These are phyloP conservation scores for Glareola pratincola DNA, from an alignment of 2,113 vertebrate genomes.

Conservation along the genomic window DNA sequence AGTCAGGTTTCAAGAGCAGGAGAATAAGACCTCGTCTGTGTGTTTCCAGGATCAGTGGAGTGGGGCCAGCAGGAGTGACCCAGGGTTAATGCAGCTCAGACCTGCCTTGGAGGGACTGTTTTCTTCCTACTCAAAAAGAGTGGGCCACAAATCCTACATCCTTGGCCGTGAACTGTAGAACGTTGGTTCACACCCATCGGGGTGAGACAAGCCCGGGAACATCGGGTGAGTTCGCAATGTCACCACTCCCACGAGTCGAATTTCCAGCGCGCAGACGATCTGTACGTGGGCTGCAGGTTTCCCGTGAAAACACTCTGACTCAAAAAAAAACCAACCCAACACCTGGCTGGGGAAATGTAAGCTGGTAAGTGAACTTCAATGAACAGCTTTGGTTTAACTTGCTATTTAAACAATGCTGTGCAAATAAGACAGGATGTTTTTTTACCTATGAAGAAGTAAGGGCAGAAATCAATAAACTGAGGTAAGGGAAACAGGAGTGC, in stretches of 20 bases:
- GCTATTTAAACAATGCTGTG: not conserved
- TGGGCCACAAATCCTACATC: not conserved
- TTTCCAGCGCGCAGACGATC: not conserved
- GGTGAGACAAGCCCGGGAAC: not conserved
- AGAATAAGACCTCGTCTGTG: slow-evolving; percentile 36
- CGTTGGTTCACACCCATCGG: not conserved
- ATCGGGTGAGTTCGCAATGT: not conserved
- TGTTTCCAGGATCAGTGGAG: slow-evolving; percentile 28
- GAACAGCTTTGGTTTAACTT: not conserved
- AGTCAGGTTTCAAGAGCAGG: not conserved
- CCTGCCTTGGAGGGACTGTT: not conserved
- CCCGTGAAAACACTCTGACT: not conserved
- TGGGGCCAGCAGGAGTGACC: slow-evolving; percentile 38
- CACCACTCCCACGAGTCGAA: rapidly evolving
- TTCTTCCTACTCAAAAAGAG: not conserved
- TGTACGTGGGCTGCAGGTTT: not conserved
- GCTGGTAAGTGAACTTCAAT: not conserved
- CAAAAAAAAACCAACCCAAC: not conserved
- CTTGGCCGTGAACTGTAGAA: not conserved
- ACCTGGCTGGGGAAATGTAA: not conserved
- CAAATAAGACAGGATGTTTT: not conserved
- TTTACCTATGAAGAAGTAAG: not conserved
- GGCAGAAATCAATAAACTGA: not conserved
- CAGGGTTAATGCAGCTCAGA: slow-evolving; percentile 34
- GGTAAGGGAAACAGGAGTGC: not conserved